A percentile compares a stretch with the other conserved stretches of the same genome.
Evolutionary conservation across 2,113 vertebrate genomes (phyloP).

Genomic region (Boleophthalmus pectinirostris): DNA sequence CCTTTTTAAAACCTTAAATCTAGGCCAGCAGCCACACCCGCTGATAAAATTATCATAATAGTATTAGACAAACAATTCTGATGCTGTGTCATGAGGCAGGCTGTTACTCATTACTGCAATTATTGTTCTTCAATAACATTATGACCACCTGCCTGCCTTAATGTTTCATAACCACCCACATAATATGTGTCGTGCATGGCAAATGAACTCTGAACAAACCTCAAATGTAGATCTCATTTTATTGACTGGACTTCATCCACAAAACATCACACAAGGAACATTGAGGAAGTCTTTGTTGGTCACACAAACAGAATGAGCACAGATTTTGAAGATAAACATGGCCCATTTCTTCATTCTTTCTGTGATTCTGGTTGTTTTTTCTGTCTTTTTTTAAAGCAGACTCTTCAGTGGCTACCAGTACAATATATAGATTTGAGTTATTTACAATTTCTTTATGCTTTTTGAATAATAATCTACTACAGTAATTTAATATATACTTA

Average conservation of each 20-base stretch:
- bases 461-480: neutral
- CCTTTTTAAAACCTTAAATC: neutral
- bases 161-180: neutral
- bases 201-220: conserved; percentile 9
- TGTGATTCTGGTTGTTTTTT: conserved; percentile 15
- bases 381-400: neutral
- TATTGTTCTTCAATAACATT: neutral
- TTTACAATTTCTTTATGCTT: neutral
- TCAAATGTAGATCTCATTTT: conserved; percentile 12
- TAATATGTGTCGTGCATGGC: neutral
- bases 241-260: conserved; percentile 36
- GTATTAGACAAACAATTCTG: neutral
- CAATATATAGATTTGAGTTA: no score
- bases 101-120: neutral
- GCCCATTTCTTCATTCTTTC: conserved; percentile 30
- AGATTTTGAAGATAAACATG: conserved; percentile 43
- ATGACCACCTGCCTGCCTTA: neutral
- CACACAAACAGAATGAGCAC: conserved; percentile 35
- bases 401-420: neutral
- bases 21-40: neutral
- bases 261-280: conserved; percentile 50
- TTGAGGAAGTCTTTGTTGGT: conserved; percentile 32
- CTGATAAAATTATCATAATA: conserved; percentile 2
- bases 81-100: conserved; percentile 3
- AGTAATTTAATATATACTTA: no score